These are phyloP conservation scores for Agrenia bidenticulata DNA, from an alignment of 2,888 invertebrate genomes.

Conservation along the genomic window DNA sequence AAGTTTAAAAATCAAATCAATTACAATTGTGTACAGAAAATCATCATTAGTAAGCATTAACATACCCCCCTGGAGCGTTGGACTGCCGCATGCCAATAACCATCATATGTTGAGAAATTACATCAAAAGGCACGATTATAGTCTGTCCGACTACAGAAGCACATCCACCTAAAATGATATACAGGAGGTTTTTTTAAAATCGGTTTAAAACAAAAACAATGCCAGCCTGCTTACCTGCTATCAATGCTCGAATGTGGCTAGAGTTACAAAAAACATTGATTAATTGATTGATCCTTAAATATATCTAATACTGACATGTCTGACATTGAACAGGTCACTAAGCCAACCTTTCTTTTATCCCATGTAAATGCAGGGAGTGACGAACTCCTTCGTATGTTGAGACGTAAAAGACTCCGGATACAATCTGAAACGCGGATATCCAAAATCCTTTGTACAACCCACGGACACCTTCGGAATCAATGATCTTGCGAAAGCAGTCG, in stretches of 20 bases:
- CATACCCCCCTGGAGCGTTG: conserved; percentile 31
- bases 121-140: conserved; percentile 93
- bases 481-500: conserved; percentile 87
- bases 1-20: no score
- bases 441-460: conserved; percentile 94
- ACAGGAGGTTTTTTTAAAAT: no score
- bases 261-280: conserved; percentile 47
- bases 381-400: conserved; percentile 90
- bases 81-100: conserved; percentile 67
- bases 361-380: conserved; percentile 70
- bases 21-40: no score
- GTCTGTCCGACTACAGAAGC: conserved; percentile 94
- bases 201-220: neutral
- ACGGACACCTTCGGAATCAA: conserved; percentile 75
- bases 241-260: conserved; percentile 70
- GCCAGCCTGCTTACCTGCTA: conserved; percentile 63
- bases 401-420: conserved; percentile 86
- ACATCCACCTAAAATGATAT: conserved; percentile 64
- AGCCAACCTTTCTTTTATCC: conserved; percentile 61
- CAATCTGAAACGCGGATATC: conserved; percentile 86
- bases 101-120: conserved; percentile 95
- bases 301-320: conserved; percentile 8
- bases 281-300: conserved; percentile 37
- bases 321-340: neutral
- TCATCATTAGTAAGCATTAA: neutral